Percentiles rank a stretch among this genome's conserved stretches.
Conservation (phyloP, 2,113 vertebrate genomes). For the Oreotrochilus melanogaster region DNA sequence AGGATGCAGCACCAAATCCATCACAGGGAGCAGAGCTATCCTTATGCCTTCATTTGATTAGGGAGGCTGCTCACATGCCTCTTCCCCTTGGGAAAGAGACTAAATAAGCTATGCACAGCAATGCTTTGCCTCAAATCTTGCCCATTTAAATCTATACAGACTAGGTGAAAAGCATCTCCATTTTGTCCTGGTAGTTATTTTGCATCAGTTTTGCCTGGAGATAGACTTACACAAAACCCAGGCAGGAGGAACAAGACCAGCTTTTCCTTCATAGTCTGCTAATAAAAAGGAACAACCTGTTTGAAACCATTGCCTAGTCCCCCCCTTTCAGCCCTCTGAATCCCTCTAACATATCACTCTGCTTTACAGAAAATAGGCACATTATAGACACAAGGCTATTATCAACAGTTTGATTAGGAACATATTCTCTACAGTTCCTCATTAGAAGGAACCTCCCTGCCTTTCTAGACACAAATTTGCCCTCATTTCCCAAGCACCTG, state of each 20-base stretch:
- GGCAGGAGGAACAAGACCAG: not conserved
- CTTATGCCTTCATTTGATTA: not conserved
- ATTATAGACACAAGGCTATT: conserved; percentile 19
- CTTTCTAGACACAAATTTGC: conserved; percentile 18
- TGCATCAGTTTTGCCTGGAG: not conserved
- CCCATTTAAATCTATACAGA: not conserved
- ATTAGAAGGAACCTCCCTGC: conserved; percentile 6
- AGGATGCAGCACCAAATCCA: not conserved
- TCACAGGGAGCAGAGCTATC: not conserved
- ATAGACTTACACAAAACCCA: not conserved
- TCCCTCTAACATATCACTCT: not conserved
- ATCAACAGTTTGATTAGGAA: conserved; percentile 35
- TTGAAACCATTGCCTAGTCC: not conserved
- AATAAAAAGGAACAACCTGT: not conserved
- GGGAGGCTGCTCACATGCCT: not conserved
- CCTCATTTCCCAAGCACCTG: conserved; percentile 49
- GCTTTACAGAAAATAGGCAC: not conserved
- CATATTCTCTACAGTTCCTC: conserved; percentile 12
- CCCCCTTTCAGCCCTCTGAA: not conserved
- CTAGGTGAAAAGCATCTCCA: not conserved
- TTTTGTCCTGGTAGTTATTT: not conserved
- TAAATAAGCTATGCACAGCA: not conserved
- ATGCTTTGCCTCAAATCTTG: not conserved
- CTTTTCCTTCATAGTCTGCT: not conserved
- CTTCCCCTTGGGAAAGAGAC: not conserved